Evolutionary conservation across 2,888 invertebrate genomes (phyloP).

Genomic region (Drosophila testacea): DNA sequence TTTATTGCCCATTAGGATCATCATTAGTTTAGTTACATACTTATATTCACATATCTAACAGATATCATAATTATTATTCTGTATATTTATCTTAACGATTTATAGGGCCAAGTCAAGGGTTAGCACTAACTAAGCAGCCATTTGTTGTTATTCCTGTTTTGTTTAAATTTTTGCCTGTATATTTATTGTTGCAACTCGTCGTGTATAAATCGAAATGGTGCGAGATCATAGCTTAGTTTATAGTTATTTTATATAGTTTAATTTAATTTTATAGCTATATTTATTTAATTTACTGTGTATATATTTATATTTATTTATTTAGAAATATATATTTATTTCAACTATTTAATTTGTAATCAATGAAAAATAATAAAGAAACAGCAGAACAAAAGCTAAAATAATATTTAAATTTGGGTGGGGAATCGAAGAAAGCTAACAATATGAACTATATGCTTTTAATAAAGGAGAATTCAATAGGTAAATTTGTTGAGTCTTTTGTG

Average conservation of each 20-base stretch:
- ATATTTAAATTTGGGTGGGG: not conserved
- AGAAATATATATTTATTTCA: conserved; percentile 30
- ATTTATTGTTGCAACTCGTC: conserved; percentile 42
- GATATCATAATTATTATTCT: conserved; percentile 10
- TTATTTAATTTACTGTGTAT: conserved; percentile 33
- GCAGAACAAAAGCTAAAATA: not conserved
- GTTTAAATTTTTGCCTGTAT: conserved; percentile 48
- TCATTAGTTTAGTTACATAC: conserved; percentile 3
- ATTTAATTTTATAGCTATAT: conserved; percentile 15
- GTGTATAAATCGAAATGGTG: conserved; percentile 70
- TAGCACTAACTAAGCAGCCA: conserved; percentile 28
- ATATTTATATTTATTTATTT: conserved; percentile 35
- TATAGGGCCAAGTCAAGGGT: conserved; percentile 20
- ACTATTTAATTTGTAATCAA: conserved; percentile 26
- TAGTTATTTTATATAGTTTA: conserved; percentile 11
- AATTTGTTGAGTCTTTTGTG: too few relatives aligned
- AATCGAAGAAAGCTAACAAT: not conserved
- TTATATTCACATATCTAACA: not conserved
- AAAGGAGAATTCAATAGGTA: too few relatives aligned
- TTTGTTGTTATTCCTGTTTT: conserved; percentile 60
- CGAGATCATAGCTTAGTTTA: conserved; percentile 43
- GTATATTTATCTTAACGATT: conserved; percentile 13
- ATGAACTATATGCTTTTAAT: too few relatives aligned
- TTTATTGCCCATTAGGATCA: conserved; percentile 71
- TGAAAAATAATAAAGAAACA: conserved; percentile 7